phyloP scores from a whole-genome alignment of 2,113 vertebrate genomes.

The Bagarius yarrelli region DNA sequence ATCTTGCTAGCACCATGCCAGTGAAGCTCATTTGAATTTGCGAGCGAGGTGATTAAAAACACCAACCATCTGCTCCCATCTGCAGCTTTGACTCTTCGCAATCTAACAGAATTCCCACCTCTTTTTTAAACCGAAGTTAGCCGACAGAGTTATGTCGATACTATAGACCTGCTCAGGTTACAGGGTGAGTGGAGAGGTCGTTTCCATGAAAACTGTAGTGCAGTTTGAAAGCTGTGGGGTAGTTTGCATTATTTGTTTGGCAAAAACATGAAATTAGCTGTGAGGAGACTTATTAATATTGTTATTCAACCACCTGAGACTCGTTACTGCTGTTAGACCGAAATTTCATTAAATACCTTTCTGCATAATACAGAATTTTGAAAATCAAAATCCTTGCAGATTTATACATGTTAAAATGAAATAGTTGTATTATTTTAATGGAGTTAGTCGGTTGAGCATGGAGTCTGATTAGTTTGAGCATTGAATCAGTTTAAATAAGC shows the following conservation, averaged over 20 bases:
- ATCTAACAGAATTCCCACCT: background rate
- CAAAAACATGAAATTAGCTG: background rate
- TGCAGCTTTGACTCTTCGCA: conserved; percentile 16
- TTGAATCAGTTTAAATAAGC: background rate
- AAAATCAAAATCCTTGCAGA: background rate
- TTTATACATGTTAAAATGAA: background rate
- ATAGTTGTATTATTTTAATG: background rate
- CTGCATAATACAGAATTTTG: background rate
- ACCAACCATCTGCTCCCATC: conserved; percentile 16
- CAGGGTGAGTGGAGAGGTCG: conserved; percentile 13
- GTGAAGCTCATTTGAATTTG: conserved; percentile 15
- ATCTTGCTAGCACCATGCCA: background rate
- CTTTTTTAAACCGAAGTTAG: background rate
- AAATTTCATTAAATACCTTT: background rate
- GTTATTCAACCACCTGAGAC: conserved; percentile 15
- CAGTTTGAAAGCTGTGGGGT: background rate
- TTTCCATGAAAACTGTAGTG: conserved; percentile 18
- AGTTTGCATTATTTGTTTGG: background rate
- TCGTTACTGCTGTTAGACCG: background rate
- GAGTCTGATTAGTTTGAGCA: background rate
- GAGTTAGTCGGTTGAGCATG: background rate
- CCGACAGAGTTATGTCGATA: conserved; percentile 6
- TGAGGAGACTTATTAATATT: conserved; percentile 7
- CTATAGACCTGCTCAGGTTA: conserved; percentile 14
- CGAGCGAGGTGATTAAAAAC: conserved; percentile 17